These are phyloP conservation scores for Campoplex nolae DNA, from an alignment of 2,888 invertebrate genomes.

Conservation along the genomic window DNA sequence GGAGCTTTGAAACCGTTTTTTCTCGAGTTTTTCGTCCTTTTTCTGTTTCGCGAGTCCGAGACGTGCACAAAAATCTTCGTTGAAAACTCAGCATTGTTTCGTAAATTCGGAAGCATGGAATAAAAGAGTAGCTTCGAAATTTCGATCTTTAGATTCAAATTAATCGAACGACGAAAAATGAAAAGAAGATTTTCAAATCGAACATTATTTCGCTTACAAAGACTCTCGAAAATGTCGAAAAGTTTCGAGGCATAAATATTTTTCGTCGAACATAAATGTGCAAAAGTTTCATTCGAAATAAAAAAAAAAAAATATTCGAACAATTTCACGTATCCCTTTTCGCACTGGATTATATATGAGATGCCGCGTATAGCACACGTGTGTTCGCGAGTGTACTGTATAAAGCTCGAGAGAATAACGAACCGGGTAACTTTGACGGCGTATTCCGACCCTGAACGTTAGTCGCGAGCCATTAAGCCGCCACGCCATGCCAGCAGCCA, in stretches of 20 bases:
- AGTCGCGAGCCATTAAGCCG: constrained; percentile 80
- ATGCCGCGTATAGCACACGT: background rate
- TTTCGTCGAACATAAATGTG: no score
- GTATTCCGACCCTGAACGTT: constrained; percentile 75
- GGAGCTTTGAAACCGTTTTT: no score
- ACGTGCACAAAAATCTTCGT: background rate
- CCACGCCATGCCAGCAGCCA: constrained; percentile 76
- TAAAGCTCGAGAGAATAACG: constrained; percentile 37
- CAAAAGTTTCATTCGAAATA: background rate
- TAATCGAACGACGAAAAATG: background rate
- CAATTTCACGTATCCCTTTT: background rate
- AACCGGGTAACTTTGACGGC: constrained; percentile 51
- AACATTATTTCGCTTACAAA: background rate
- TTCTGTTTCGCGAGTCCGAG: background rate
- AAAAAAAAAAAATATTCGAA: constrained; percentile 2
- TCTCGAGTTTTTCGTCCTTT: background rate
- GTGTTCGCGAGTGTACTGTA: constrained; percentile 10
- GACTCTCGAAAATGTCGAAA: background rate
- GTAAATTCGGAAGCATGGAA: background rate
- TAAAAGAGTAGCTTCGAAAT: background rate
- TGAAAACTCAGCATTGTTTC: background rate
- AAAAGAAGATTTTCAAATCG: background rate
- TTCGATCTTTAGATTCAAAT: no score
- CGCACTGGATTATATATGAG: background rate
- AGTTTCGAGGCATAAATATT: no score